Evolutionary conservation across 2,888 invertebrate genomes (phyloP), one percentile per base, ranked within the genome.

Genomic region (Eupeodes luniger): DNA sequence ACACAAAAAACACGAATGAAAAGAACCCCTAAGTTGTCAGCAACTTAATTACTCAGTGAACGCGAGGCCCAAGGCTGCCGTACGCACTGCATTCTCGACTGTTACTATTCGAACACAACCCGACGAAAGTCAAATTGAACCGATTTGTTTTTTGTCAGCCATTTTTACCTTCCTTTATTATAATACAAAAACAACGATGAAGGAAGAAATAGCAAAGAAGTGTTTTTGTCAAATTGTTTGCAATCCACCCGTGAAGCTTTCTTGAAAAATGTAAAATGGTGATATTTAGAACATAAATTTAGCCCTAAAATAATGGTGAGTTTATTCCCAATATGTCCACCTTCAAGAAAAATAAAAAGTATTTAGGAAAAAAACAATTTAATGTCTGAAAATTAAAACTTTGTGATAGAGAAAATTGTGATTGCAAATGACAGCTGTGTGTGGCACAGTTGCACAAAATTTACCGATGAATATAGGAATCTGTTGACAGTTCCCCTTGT

Each of bases 391-490:
- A 75, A 75, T 53, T 19, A 59, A 69, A 77, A 34, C 36, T 77
- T 62, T 84, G 62, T 67, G 69, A 51, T 78, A 84, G 84, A 84
- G 84, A 88, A 88, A 88, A 81, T 88, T 78, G 61, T 78, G 77
- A 88, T 81, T 88, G 88, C 81, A 88, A 88, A 85, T 88, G 88
- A 88, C 88, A 88, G 88, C 88, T 88, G 88, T 81, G 83, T 87
- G 84, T 88, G 84, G 78, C 88, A 85, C 69, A 81, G 75, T 85
- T 88, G 88, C 81, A 85, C 88, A 88, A 84, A 67, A 88, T 84
- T 81, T 85, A 88, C 88, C 84, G 84, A 88, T 81, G 84, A 88
- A 87, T 74, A 57, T 74, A 78, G 84, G 64, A 77, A 87, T 80
- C 83, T 88, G 88, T 84, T 88, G 88, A 88, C 87, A 88, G 84